Base-by-base conservation (phyloP, 2,888 invertebrate genomes). In the Ophion ventricosus region DNA sequence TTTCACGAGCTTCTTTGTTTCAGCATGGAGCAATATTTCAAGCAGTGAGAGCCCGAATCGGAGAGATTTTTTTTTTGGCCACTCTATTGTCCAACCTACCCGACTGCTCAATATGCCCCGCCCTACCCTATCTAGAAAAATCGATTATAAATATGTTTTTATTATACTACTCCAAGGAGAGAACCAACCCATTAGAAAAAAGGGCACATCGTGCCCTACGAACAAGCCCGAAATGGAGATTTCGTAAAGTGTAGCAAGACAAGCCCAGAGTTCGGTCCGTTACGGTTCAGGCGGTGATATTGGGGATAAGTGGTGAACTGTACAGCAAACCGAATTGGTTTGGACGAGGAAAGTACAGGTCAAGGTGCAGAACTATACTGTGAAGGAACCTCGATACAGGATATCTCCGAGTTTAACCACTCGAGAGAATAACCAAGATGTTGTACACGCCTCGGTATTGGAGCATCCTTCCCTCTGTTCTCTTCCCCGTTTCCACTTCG, bases 391-490 rank as follows among this genome's bases (percentile, higher is more conserved):
- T 57, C 73, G 63, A 67, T 56, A 63, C 67, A 69, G 43, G 49
- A 80, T 74, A 83, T 75, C 83, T 75, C 57, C 79, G 69, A 82
- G 83, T 83, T 83, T 84, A 73, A 72, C 83, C 83, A 86, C 80
- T 85, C 78, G 64, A 80, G 80, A 78, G 76, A 63, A 76, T 67
- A 69, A 64, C 73, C 17, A 25, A 43, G n/a, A 57, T 70, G 67
- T 69, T 29, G 40, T 67, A 74, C 59, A 74, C 59, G 56, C 29
- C 49, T 35, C 64, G 64, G 56, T 70, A 57, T 70, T 20, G 17
- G 49, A 49, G 49, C 17, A 40, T 23, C 69, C 11, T 70, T 59
- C 61, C 40, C 23, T n/a, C 56, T 4, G 11, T 43, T 17, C 56
- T 43, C 69, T 69, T 64, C 57, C 25, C 29, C 49, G 63, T 54